These are phyloP conservation scores for Morphnarchus princeps DNA, from an alignment of 2,113 vertebrate genomes.

Conservation along the genomic window DNA sequence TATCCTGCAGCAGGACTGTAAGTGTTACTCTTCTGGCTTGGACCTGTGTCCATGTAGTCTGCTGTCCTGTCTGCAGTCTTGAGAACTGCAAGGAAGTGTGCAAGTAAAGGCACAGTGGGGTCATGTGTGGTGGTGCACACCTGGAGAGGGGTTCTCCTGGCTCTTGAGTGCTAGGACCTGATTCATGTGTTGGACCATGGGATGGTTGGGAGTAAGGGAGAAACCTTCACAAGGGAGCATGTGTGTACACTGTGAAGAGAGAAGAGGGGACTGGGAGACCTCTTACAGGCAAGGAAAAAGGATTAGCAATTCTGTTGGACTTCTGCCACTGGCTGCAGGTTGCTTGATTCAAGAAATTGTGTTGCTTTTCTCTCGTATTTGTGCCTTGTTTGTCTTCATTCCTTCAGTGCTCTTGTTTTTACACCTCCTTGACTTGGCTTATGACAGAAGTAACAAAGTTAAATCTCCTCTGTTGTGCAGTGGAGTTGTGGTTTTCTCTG, in stretches of 20 bases:
- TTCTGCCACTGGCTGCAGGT: background rate
- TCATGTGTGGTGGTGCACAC: background rate
- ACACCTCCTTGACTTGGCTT: background rate
- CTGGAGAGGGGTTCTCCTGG: background rate
- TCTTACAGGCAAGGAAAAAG: background rate
- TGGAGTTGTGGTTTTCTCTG: background rate
- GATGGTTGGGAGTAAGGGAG: background rate
- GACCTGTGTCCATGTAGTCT: background rate
- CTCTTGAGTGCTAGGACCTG: background rate
- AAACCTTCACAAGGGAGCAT: background rate
- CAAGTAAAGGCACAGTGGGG: background rate
- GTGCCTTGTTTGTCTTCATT: background rate
- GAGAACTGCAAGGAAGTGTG: background rate
- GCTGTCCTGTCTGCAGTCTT: background rate
- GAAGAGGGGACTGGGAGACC: background rate
- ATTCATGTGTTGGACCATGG: background rate
- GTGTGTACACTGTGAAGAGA: background rate
- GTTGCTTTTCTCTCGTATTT: background rate
- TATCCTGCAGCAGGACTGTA: background rate
- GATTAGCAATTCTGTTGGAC: background rate
- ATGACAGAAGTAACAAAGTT: background rate
- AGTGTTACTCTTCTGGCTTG: background rate
- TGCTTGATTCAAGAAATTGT: background rate
- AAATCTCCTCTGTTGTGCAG: background rate
- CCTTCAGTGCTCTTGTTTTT: background rate